Percentiles rank a stretch among this genome's conserved stretches.
Conservation (phyloP, 2,888 invertebrate genomes). For the Drosophila nr. fundita region DNA sequence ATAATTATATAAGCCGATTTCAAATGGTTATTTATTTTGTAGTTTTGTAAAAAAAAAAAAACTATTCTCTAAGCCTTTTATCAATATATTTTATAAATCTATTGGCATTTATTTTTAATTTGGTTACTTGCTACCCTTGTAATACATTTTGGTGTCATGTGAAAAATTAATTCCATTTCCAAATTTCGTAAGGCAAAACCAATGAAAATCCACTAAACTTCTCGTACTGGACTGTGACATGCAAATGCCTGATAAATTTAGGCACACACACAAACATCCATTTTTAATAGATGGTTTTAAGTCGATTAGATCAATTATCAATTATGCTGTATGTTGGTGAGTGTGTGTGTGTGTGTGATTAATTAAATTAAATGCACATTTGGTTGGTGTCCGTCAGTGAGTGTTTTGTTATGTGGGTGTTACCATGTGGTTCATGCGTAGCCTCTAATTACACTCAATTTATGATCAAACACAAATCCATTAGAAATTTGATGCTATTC, state of each 20-base stretch:
- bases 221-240: background rate
- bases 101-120: background rate
- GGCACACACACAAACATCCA: constrained; percentile 44
- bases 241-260: constrained; percentile 49
- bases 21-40: background rate
- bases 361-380: constrained; percentile 62
- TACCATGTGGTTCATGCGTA: constrained; percentile 15
- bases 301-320: constrained; percentile 72
- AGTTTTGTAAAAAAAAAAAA: background rate
- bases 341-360: constrained; percentile 32
- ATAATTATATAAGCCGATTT: background rate
- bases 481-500: constrained; percentile 10
- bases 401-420: constrained; percentile 2
- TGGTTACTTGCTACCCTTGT: too few species aligned
- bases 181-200: background rate
- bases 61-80: background rate
- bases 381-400: background rate
- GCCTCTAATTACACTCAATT: constrained; percentile 61
- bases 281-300: constrained; percentile 55
- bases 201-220: background rate
- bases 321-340: background rate
- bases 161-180: background rate
- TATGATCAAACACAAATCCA: constrained; percentile 27
- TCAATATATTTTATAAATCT: background rate
- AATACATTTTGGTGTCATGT: background rate